A percentile compares a stretch with the other conserved stretches of the same genome.
These are phyloP conservation scores for Tragelaphus eurycerus DNA, from an alignment of 2,797 vertebrate species.

Conservation along the genomic window DNA sequence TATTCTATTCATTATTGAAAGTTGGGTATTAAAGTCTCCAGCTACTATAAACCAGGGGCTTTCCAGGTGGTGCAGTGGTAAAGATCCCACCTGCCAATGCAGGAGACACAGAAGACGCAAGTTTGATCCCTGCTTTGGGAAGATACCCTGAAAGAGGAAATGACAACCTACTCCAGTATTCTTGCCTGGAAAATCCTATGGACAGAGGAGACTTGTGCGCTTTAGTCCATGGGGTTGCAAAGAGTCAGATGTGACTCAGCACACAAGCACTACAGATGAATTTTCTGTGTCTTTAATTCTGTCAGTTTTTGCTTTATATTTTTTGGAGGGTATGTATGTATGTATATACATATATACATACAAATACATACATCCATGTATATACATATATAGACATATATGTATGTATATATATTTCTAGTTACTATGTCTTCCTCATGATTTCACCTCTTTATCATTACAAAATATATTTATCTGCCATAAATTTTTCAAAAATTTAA, in stretches of 20 bases:
- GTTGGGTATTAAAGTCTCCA: background rate
- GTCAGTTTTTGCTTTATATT: background rate
- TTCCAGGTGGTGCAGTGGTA: background rate
- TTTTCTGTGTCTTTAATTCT: background rate
- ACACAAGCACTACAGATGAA: background rate
- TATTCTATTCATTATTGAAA: background rate
- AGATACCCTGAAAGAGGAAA: background rate
- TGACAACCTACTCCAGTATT: background rate
- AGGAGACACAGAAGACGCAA: background rate
- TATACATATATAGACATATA: background rate
- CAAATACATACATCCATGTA: background rate
- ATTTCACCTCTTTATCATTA: background rate
- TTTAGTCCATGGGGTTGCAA: background rate
- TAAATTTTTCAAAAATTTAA: background rate
- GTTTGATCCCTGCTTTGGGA: background rate
- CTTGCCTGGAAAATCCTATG: background rate
- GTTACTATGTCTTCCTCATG: background rate
- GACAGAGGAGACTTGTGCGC: background rate
- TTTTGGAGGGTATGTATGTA: background rate
- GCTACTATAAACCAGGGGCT: background rate
- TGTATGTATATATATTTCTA: background rate
- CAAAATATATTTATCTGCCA: background rate
- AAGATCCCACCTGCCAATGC: background rate
- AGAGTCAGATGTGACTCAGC: background rate
- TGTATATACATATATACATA: background rate